Conservation (phyloP, 2,113 vertebrate species). For the Steatornis caripensis region DNA sequence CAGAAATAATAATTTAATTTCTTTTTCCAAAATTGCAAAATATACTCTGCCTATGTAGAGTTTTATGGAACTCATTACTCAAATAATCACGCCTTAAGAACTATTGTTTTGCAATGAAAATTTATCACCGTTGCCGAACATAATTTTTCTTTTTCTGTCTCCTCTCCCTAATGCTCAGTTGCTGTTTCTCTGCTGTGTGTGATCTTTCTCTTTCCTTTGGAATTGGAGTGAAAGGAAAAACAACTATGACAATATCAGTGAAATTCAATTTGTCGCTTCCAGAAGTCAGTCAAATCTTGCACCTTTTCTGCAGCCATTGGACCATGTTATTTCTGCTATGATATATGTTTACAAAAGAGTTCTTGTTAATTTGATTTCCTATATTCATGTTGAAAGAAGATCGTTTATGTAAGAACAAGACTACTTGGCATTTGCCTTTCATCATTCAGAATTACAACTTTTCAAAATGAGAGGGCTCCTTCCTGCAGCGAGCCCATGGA, state of each 20-base stretch:
- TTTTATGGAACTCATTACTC: neutral
- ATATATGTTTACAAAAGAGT: neutral
- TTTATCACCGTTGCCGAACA: neutral
- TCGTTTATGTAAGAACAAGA: neutral
- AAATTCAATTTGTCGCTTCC: neutral
- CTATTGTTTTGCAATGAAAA: neutral
- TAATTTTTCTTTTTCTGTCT: neutral
- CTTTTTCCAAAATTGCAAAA: neutral
- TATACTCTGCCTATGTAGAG: neutral
- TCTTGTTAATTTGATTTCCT: neutral
- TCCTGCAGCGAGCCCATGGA: neutral
- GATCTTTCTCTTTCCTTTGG: neutral
- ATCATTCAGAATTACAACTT: neutral
- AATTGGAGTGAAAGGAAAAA: neutral
- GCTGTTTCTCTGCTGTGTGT: neutral
- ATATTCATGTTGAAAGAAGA: neutral
- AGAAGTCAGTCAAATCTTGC: neutral
- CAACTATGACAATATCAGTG: neutral
- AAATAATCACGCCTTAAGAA: neutral
- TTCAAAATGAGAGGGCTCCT: neutral
- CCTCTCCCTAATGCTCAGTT: neutral
- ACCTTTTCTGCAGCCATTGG: neutral
- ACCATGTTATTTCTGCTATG: neutral
- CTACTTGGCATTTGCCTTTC: neutral
- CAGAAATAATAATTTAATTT: neutral